Base-by-base conservation (phyloP, 2,888 invertebrate species). In the Drosophila setosimentum region DNA sequence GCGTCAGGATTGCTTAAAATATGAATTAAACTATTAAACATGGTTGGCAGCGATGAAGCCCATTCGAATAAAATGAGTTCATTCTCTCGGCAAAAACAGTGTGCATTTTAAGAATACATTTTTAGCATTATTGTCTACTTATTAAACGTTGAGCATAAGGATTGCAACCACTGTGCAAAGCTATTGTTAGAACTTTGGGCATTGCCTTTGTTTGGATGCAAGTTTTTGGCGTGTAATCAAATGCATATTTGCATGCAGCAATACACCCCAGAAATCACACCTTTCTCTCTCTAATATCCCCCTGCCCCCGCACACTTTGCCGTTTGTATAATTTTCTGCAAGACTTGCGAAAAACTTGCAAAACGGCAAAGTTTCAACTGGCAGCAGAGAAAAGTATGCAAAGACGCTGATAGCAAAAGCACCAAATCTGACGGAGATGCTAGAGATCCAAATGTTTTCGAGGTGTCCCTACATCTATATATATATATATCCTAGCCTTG, bases 321-420 rank as follows among this genome's bases (percentile, higher is more conserved):
- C 87, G 88, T 86, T 90, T 81, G 81, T 88, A 83, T 78, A 89
- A 87, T 90, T 90, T 90, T 90, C 64, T 88, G 87, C 87, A 87
- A 87, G 90, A 90, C 87, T 83, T 76, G 87, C 87, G 74, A 88
- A 87, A 88, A 90, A 88, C 82, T 90, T 88, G 84, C 77, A 68
- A 70, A 85, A 88, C 84, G 89, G 82, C 89, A 88, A 87, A 87
- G 75, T 87, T 90, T 90, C 55, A 53, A 78, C 66, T 59, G 60
- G 58, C 61, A 68, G 65, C 55, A 50, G 68, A 60, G 70, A 69
- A 79, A 82, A 87, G 80, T 85, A 61, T 48, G 67, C 51, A 51
- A 59, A 49, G 62, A 54, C 30, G 68, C 53, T 42, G 66, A 73
- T 60, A 68, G 59, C 75, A 57, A n/a, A 51, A 67, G 49, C 24